Percentiles rank a stretch among this genome's conserved stretches.
Evolutionary conservation across 2,888 invertebrate species (phyloP).

Genomic region (Orthonychiurus folsomi): DNA sequence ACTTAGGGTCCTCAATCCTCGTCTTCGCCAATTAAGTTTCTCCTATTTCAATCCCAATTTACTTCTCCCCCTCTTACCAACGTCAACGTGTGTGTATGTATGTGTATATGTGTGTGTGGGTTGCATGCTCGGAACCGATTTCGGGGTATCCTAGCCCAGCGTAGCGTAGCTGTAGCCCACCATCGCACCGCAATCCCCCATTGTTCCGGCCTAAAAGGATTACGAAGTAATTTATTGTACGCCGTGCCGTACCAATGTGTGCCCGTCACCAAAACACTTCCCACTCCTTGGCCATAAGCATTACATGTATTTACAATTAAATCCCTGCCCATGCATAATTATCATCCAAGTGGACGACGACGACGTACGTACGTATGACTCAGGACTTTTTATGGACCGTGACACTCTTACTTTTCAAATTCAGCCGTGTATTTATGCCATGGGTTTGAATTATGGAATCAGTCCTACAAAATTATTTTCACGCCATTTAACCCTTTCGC

Average conservation of each 20-base stretch:
- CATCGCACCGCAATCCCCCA: neutral
- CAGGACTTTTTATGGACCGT: neutral
- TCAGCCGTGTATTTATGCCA: neutral
- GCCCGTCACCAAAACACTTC: neutral
- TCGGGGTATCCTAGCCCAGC: neutral
- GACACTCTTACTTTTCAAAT: neutral
- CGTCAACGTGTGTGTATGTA: neutral
- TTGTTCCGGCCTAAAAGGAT: neutral
- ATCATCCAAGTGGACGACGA: too few species aligned
- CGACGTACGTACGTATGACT: neutral
- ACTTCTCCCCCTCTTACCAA: neutral
- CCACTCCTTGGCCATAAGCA: too few species aligned
- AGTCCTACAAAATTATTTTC: neutral
- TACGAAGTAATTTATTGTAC: neutral
- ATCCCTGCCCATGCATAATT: neutral
- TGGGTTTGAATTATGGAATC: neutral
- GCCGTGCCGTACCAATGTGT: neutral
- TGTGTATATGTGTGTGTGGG: neutral
- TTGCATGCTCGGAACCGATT: neutral
- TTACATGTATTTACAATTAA: conserved; percentile 1
- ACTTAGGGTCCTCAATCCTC: too few species aligned
- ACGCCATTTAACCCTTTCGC: neutral
- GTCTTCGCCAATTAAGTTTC: neutral
- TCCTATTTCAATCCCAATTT: neutral
- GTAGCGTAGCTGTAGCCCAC: neutral